These are phyloP conservation scores for Timema podura DNA, from an alignment of 2,888 invertebrate species.

Conservation along the genomic window DNA sequence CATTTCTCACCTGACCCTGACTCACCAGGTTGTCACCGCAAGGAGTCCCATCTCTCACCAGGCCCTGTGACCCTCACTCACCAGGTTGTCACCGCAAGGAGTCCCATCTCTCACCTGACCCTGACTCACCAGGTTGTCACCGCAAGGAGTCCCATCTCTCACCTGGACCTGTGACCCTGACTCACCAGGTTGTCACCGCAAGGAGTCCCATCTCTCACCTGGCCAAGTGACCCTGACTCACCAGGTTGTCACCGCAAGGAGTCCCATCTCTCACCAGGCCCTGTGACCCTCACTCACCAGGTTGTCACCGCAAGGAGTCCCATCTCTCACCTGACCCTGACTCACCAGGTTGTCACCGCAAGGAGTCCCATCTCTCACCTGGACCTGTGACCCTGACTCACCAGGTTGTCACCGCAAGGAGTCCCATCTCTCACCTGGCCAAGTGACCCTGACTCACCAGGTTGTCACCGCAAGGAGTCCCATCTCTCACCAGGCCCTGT, in stretches of 20 bases:
- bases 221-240: slow-evolving; percentile 57
- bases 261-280: slow-evolving; percentile 93
- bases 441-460: slow-evolving; percentile 59
- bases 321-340: slow-evolving; percentile 82
- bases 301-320: slow-evolving; percentile 90
- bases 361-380: slow-evolving; percentile 90
- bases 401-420: slow-evolving; percentile 85
- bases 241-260: slow-evolving; percentile 85
- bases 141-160: no score
- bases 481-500: slow-evolving; percentile 89
- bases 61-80: no score
- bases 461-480: slow-evolving; percentile 90
- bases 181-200: slow-evolving; percentile 82
- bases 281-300: slow-evolving; percentile 58
- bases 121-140: no score
- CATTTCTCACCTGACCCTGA: no score
- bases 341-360: slow-evolving; percentile 82
- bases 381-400: slow-evolving; percentile 60
- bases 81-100: no score
- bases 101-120: no score
- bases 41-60: no score
- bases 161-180: slow-evolving; percentile 53
- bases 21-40: no score
- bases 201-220: slow-evolving; percentile 90
- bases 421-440: slow-evolving; percentile 93